Conservation (phyloP, 2,797 vertebrate species). For the Falco columbarius region DNA sequence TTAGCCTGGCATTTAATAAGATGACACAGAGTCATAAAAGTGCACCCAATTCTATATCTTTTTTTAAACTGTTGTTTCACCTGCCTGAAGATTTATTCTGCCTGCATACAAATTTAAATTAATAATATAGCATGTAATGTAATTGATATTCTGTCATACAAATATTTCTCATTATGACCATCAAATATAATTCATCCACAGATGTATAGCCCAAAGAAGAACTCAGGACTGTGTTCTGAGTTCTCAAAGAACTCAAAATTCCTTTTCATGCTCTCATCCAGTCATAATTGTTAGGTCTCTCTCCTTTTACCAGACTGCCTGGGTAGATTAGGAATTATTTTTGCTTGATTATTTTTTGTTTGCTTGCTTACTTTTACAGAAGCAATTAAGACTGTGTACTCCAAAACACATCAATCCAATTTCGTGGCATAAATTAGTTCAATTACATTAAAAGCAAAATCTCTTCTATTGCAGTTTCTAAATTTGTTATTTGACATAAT, state of each 20-base stretch:
- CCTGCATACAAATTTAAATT: not conserved
- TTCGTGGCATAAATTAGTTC: not conserved
- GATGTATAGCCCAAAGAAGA: not conserved
- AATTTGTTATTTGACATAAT: not conserved
- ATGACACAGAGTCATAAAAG: not conserved
- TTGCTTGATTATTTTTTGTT: not conserved
- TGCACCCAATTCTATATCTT: not conserved
- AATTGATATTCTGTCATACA: not conserved
- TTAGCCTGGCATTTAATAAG: not conserved
- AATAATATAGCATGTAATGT: not conserved
- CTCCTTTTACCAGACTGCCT: not conserved
- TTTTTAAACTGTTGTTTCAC: not conserved
- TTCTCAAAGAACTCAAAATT: not conserved
- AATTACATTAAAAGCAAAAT: conserved; percentile 7
- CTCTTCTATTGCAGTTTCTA: not conserved
- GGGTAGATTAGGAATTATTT: not conserved
- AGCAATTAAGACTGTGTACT: not conserved
- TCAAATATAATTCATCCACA: not conserved
- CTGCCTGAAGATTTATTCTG: not conserved
- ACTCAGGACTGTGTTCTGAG: not conserved
- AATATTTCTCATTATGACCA: not conserved
- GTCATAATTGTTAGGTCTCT: not conserved
- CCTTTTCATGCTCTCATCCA: not conserved
- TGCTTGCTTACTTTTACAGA: not conserved
- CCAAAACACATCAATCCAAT: not conserved